Base-by-base conservation (phyloP, 2,797 vertebrate genomes). In the Ficedula albicollis region DNA sequence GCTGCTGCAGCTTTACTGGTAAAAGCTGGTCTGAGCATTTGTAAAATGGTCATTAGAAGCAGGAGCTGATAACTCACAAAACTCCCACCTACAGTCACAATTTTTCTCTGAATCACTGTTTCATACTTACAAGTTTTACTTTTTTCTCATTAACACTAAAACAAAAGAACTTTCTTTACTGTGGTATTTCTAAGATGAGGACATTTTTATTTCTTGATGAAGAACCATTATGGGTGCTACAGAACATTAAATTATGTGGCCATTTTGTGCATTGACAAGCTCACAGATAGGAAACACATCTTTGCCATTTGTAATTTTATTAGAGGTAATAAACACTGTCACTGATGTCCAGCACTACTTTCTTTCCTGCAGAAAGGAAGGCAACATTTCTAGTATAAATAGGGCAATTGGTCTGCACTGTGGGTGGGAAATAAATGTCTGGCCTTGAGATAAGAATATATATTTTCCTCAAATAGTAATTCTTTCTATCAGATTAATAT, bases 221-320 rank as follows among this genome's bases (percentile, higher is more conserved):
- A 69, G 27, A 94, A 29, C 13, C 3, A 22, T 68, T 72, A 63
- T n/a, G 36, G 5, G 5, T 63, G 29, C 10, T n/a, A 15, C 20
- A 76, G 22, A 89, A 82, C 74, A 58, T 56, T 85, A 77, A 84
- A 81, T 86, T 51, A 80, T 46, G 52, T 32, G 62, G 9, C 21
- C 46, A 38, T 85, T 82, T 87, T 90, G 8, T 70, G 29, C 10
- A 3, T 56, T 79, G 60, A 86, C 52, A 88, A 72, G 41, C 14
- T 79, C 15, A 14, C 30, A 73, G 56, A 68, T 12, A 87, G 30
- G 22, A 93, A 94, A 63, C 27, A 74, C 11, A 48, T 79, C 74
- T 88, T 69, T 87, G n/a, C n/a, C 39, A 52, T 39, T 80, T 88
- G 25, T 83, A 56, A 74, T 85, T 80, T 91, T 86, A 76, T 89